Percentiles rank a stretch among this genome's conserved stretches.
These are phyloP conservation scores for Sceloporus undulatus DNA, from an alignment of 2,113 vertebrate genomes.

Conservation along the genomic window DNA sequence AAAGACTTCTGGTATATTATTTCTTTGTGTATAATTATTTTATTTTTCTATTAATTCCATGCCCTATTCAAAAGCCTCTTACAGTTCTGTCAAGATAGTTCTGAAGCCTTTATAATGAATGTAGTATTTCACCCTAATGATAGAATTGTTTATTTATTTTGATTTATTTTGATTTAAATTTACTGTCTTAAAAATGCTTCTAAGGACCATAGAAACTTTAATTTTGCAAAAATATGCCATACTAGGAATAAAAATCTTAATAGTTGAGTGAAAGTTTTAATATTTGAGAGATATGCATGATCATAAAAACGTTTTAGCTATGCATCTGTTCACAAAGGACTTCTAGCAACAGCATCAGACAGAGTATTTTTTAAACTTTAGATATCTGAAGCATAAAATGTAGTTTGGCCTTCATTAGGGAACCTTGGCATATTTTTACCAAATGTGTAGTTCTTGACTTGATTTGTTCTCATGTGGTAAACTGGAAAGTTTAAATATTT, in stretches of 20 bases:
- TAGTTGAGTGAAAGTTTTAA: not conserved
- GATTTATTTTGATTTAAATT: not conserved
- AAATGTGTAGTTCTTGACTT: no score
- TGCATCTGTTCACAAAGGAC: not conserved
- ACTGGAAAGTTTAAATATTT: no score
- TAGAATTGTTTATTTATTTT: not conserved
- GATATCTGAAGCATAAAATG: not conserved
- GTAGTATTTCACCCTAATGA: conserved; percentile 31
- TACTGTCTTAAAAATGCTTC: conserved; percentile 25
- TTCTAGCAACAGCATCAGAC: not conserved
- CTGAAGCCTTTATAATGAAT: accelerated
- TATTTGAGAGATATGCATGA: not conserved
- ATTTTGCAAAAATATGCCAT: conserved; percentile 28
- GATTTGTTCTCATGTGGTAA: no score
- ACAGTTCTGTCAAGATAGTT: not conserved
- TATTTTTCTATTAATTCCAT: conserved; percentile 38
- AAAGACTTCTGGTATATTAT: conserved; percentile 43
- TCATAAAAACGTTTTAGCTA: not conserved
- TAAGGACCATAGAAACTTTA: conserved; percentile 29
- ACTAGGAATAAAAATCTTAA: not conserved
- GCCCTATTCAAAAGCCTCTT: conserved; percentile 13
- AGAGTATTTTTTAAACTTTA: not conserved
- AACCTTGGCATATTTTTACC: not conserved
- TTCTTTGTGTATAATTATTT: conserved; percentile 37
- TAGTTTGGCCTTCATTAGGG: not conserved